Evolutionary conservation across 2,797 vertebrate genomes (phyloP).

Genomic region (Basileuterus tristriatus): DNA sequence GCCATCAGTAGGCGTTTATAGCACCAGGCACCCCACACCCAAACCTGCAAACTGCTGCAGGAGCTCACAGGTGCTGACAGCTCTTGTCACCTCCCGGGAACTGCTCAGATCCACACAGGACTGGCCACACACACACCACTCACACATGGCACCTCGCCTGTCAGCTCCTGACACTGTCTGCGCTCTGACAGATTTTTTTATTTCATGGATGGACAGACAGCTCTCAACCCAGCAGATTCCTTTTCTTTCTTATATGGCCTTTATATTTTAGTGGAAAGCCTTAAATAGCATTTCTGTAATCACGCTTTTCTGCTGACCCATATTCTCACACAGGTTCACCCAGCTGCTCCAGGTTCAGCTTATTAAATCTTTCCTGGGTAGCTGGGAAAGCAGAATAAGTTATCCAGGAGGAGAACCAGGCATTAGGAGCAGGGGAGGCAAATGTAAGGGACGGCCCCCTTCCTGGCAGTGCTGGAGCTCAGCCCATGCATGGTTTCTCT

Average conservation of each 20-base stretch:
- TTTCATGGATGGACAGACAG: neutral
- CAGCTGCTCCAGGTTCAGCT: conserved; percentile 15
- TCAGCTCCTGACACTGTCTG: rapidly evolving
- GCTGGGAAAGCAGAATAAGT: neutral
- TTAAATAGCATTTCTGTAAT: conserved; percentile 8
- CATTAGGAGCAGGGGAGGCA: neutral
- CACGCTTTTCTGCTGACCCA: conserved; percentile 31
- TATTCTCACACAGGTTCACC: conserved; percentile 1
- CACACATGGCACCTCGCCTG: neutral
- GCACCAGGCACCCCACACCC: neutral
- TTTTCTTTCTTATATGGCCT: neutral
- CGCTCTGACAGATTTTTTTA: neutral
- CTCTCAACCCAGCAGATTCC: neutral
- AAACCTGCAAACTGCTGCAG: neutral
- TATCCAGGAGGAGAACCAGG: neutral
- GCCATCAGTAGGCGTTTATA: conserved; percentile 23
- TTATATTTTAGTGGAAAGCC: neutral
- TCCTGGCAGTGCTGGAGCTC: neutral
- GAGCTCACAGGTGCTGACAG: conserved; percentile 20
- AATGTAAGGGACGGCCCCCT: neutral
- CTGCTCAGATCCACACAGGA: conserved; percentile 9
- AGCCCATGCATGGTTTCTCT: rapidly evolving
- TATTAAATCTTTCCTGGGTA: conserved; percentile 3
- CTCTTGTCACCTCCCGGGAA: neutral
- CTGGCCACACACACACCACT: neutral